Evolutionary conservation across 2,113 vertebrate genomes (phyloP).

Genomic region (Phaetusa simplex): DNA sequence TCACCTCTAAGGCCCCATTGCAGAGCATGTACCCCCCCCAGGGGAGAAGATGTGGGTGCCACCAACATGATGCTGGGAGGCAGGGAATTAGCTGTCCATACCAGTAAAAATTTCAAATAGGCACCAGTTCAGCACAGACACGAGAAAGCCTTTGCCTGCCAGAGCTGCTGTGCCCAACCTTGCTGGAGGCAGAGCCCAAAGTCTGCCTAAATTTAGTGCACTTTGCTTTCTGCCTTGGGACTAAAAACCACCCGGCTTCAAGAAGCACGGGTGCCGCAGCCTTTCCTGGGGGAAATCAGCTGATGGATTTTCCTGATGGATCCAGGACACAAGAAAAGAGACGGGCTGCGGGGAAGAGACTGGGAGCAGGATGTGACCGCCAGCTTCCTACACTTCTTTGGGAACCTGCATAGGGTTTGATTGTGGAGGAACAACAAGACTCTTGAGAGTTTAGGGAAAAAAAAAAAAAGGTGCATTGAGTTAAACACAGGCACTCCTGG

Average conservation of each 20-base stretch:
- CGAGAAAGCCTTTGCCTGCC: neutral
- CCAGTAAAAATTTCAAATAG: neutral
- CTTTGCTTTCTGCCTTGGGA: neutral
- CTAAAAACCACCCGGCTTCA: neutral
- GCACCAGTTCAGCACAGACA: neutral
- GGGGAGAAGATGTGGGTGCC: neutral
- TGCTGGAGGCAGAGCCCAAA: neutral
- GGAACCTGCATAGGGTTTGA: neutral
- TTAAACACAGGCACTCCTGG: neutral
- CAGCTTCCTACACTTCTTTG: neutral
- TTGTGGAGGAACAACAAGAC: neutral
- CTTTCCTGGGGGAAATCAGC: neutral
- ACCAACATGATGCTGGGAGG: neutral
- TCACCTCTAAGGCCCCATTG: neutral
- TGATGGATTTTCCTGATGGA: neutral
- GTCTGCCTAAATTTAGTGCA: neutral
- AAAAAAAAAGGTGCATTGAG: neutral
- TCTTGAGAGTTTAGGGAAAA: neutral
- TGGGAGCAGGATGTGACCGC: neutral
- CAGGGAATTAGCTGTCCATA: neutral
- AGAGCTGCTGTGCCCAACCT: neutral
- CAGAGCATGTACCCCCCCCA: neutral
- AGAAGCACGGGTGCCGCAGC: rapidly evolving
- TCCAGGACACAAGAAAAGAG: neutral
- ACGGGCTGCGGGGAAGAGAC: neutral